Base-by-base conservation (phyloP, 92 coral and sea anemone genomes). In the Porites rus region DNA sequence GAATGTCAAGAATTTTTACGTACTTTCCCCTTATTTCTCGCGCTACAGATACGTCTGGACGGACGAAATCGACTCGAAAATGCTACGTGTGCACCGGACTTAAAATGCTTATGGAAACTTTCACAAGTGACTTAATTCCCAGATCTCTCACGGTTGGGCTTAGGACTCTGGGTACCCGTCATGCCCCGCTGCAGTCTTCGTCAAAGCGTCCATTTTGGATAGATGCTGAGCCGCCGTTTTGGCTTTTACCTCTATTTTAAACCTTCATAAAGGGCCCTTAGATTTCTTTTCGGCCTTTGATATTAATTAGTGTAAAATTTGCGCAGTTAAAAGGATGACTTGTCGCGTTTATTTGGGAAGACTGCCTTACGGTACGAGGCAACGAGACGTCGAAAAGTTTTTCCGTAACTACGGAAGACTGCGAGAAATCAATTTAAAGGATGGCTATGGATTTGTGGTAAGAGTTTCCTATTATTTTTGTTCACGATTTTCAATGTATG, bases 401-500 rank as follows among this genome's bases (percentile, higher is more conserved):
- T 92, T 97, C 78, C 92, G 94, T 69, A 86, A 93, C 71, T 94
- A 77, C 87, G 99, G 99, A 31, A 72, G 60, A 73, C 81, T 94
- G 58, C 96, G 99, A 38, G 99, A 97, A 88, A 92, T 97, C 73
- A 97, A 94, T 86, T 84, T 97, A 79, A 97, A 97, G 92, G 93
- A 97, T 84, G 99, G 99, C 75, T 97, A 94, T 89, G 99, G 99
- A 62, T 97, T 97, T 95, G 98, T 95, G 91, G 99, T 96, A 86
- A 74, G 96, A n/a, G 51, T 17, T 83, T 72, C 1, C 1, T 7
- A 59, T 58, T 1, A 2, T 9, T 58, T 54, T 46, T 61, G 66
- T 12, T 69, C 65, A 56, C 61, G 12, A 10, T 56, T 8, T 56
- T 56, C 61, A 8, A 38, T 38, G 46, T 6, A 38, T 38, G 46